phyloP scores from a whole-genome alignment of 1,140 invertebrate genomes.

The Euura lappo region DNA sequence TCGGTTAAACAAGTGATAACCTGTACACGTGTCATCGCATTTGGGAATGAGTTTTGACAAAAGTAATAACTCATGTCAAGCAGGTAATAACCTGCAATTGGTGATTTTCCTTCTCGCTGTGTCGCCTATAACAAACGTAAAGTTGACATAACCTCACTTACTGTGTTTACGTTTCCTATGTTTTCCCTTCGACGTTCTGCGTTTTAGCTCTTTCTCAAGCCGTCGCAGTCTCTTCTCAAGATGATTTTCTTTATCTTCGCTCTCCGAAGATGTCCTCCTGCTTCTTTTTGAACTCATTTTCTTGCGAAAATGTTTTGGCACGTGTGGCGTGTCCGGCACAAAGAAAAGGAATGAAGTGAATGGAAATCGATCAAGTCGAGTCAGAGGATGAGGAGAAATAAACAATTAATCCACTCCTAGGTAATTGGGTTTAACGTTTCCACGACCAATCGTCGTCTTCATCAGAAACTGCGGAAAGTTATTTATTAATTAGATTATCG shows the following conservation, averaged over 20 bases:
- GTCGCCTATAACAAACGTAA: not conserved
- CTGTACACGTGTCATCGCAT: not conserved
- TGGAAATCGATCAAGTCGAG: no score
- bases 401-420: no score
- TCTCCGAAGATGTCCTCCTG: not conserved
- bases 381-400: no score
- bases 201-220: not conserved
- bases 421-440: no score
- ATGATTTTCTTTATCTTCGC: not conserved
- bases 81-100: no score
- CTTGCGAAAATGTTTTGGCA: not conserved
- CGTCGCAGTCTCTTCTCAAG: not conserved
- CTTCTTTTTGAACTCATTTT: not conserved
- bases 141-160: not conserved
- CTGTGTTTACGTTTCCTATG: not conserved
- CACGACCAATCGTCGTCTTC: no score
- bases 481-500: no score
- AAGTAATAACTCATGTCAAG: not conserved
- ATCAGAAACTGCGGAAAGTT: no score
- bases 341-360: no score
- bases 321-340: not conserved
- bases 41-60: not conserved
- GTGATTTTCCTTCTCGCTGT: no score
- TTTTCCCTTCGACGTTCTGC: not conserved
- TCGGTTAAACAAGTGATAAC: not conserved